A percentile compares a stretch with the other conserved stretches of the same genome.
Evolutionary conservation across 2,113 vertebrate genomes (phyloP).

Genomic region (Narcine bancroftii): DNA sequence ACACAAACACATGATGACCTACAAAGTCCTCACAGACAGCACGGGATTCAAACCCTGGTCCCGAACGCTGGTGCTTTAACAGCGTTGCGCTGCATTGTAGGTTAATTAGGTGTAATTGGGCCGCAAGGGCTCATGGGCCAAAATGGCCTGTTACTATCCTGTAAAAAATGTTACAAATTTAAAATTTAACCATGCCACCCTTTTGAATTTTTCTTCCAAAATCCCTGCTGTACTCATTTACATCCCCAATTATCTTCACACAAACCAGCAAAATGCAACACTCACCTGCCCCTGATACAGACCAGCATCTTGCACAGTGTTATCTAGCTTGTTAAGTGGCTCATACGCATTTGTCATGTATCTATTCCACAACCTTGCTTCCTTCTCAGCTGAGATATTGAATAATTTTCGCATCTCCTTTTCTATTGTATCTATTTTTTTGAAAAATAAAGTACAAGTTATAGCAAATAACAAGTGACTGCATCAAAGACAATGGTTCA

Average conservation of each 20-base stretch:
- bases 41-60: too few species aligned
- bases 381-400: conserved; percentile 76
- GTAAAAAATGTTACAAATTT: too few species aligned
- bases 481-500: background rate
- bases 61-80: too few species aligned
- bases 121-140: too few species aligned
- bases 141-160: too few species aligned
- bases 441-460: conserved; percentile 3
- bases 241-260: background rate
- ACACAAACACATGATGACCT: too few species aligned
- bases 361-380: conserved; percentile 88
- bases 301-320: conserved; percentile 87
- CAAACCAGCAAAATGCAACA: background rate
- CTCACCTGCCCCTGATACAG: conserved; percentile 91
- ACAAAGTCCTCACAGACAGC: too few species aligned
- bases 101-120: too few species aligned
- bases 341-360: conserved; percentile 86
- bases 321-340: conserved; percentile 85
- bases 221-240: background rate
- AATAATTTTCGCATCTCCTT: conserved; percentile 88
- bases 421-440: conserved; percentile 73
- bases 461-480: background rate
- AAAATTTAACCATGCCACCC: too few species aligned
- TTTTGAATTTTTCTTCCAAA: background rate
- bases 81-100: too few species aligned